Conservation (phyloP, 1,140 invertebrate species). For the Ectropis grisescens region DNA sequence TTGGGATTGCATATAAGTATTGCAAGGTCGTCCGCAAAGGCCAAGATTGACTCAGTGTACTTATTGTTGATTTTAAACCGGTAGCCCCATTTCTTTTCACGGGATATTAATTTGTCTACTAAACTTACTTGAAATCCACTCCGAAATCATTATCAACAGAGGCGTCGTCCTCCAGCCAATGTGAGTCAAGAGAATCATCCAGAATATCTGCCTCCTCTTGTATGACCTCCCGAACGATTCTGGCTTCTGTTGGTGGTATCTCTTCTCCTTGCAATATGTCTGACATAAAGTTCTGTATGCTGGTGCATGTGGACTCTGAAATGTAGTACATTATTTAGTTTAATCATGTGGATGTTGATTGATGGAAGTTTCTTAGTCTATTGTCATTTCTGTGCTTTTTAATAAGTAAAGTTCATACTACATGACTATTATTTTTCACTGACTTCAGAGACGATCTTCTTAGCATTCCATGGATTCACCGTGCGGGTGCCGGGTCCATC, state of each 20-base stretch:
- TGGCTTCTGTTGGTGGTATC: slow-evolving; percentile 37
- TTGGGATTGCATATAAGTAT: no score
- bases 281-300: slow-evolving; percentile 53
- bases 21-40: no score
- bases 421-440: not conserved
- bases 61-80: no score
- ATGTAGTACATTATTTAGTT: slow-evolving; percentile 2
- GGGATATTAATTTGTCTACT: no score
- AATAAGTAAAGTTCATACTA: not conserved
- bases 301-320: slow-evolving; percentile 55
- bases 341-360: slow-evolving; percentile 1
- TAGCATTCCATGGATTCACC: no score
- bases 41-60: no score
- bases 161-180: slow-evolving; percentile 49
- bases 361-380: no score
- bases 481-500: no score
- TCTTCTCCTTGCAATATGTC: slow-evolving; percentile 43
- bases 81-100: no score
- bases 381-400: not conserved
- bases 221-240: slow-evolving; percentile 46
- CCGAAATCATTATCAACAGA: slow-evolving; percentile 37
- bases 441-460: no score
- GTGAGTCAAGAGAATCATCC: slow-evolving; percentile 48
- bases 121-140: slow-evolving; percentile 40
- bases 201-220: slow-evolving; percentile 47